These are phyloP conservation scores for Larimichthys crocea DNA, from an alignment of 2,113 vertebrate species.

Conservation along the genomic window DNA sequence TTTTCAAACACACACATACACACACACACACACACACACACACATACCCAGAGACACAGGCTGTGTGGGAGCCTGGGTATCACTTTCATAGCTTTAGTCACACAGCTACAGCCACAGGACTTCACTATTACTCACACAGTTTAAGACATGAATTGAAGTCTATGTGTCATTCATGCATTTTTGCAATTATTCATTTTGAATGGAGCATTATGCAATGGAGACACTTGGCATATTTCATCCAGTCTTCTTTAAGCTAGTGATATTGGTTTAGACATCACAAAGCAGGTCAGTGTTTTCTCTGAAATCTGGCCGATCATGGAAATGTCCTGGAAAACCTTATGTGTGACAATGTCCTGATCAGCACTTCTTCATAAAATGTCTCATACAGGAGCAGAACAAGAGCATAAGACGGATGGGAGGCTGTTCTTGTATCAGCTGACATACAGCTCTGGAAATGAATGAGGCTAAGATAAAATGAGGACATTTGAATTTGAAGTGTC, in stretches of 20 bases:
- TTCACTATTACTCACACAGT: not conserved
- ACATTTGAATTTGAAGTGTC: no score
- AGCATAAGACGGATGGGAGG: not conserved
- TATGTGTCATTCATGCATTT: not conserved
- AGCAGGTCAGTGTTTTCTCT: not conserved
- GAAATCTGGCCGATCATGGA: not conserved
- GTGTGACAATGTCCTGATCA: no score
- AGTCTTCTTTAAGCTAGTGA: not conserved
- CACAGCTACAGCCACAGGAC: not conserved
- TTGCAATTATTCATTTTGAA: not conserved
- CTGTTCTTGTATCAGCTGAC: not conserved
- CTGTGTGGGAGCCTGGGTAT: conserved; percentile 28
- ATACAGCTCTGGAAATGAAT: not conserved
- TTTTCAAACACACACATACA: conserved; percentile 14
- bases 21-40: conserved; percentile 17
- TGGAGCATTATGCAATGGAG: not conserved
- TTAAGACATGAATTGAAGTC: not conserved
- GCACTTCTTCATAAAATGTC: not conserved
- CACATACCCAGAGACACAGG: not conserved
- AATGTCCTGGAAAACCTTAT: not conserved
- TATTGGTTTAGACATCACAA: not conserved
- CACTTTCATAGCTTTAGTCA: conserved; percentile 7
- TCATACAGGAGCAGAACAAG: not conserved
- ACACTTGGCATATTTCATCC: not conserved
- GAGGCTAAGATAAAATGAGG: not conserved